Evolutionary conservation across 2,888 invertebrate genomes (phyloP).

Genomic region (Encarsia formosa): DNA sequence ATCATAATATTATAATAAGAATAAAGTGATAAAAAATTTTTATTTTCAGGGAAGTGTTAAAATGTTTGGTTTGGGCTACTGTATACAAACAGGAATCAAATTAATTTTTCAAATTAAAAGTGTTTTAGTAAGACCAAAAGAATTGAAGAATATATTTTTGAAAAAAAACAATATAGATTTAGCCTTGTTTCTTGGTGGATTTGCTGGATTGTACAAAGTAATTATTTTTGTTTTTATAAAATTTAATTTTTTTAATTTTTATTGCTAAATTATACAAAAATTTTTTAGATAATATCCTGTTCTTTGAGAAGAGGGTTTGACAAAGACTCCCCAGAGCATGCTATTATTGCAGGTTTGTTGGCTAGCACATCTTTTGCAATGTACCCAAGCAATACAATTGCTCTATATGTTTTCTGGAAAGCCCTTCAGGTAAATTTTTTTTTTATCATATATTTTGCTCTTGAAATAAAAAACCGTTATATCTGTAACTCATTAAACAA

Average conservation of each 20-base stretch:
- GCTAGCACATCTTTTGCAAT: slow-evolving; percentile 68
- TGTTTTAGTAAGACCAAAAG: slow-evolving; percentile 55
- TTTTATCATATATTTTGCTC: too few relatives aligned
- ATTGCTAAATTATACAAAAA: too few relatives aligned
- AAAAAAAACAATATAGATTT: slow-evolving; percentile 58
- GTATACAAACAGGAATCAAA: slow-evolving; percentile 60
- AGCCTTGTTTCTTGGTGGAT: slow-evolving; percentile 67
- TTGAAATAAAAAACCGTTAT: too few relatives aligned
- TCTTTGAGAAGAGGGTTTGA: slow-evolving; percentile 60
- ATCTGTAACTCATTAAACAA: too few relatives aligned
- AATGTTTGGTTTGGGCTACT: slow-evolving; percentile 61
- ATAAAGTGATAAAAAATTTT: slow-evolving; percentile 12
- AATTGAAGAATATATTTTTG: slow-evolving; percentile 55
- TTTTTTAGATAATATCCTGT: slow-evolving; percentile 62
- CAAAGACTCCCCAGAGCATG: slow-evolving; percentile 61
- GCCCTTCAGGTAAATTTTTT: slow-evolving; percentile 63
- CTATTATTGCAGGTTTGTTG: slow-evolving; percentile 67
- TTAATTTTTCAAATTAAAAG: slow-evolving; percentile 57
- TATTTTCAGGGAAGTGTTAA: slow-evolving; percentile 57
- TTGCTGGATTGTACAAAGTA: slow-evolving; percentile 67
- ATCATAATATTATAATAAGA: not conserved
- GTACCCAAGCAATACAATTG: slow-evolving; percentile 73
- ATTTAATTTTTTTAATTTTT: not conserved
- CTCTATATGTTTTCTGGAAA: slow-evolving; percentile 82
- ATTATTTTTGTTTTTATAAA: slow-evolving; percentile 16